Percentiles rank a stretch among this genome's conserved stretches.
phyloP scores from a whole-genome alignment of 2,797 vertebrate species.

The Sibirionetta formosa region DNA sequence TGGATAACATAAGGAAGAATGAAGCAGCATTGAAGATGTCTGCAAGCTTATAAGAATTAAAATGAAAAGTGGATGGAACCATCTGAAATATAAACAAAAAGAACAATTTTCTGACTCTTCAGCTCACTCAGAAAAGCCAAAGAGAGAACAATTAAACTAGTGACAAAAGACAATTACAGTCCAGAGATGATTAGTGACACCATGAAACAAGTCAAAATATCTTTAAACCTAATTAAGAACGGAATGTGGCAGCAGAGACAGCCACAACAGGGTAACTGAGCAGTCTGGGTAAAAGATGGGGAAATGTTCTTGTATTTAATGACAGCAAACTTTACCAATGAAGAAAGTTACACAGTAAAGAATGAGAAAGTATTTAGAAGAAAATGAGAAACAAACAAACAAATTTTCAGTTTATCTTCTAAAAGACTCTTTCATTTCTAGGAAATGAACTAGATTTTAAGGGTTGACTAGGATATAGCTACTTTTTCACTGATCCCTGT shows the following conservation, averaged over 20 bases:
- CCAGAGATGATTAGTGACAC: neutral
- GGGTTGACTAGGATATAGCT: neutral
- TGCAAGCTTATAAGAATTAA: neutral
- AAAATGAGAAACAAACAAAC: neutral
- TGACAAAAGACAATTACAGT: neutral
- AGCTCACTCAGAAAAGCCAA: neutral
- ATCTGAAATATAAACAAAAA: neutral
- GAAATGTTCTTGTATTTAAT: conserved; percentile 3
- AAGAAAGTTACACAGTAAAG: conserved; percentile 14
- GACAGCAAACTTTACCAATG: neutral
- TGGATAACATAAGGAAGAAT: neutral
- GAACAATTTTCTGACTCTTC: neutral
- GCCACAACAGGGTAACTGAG: neutral
- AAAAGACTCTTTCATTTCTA: neutral
- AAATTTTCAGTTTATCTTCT: neutral
- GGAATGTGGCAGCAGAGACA: neutral
- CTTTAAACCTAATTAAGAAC: conserved; percentile 47
- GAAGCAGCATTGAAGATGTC: neutral
- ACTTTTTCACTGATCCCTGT: neutral
- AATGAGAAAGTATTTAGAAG: conserved; percentile 1
- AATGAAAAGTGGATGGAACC: neutral
- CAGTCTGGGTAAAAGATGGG: neutral
- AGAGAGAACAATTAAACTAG: neutral
- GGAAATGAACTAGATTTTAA: neutral
- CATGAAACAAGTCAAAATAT: conserved; percentile 19